These are phyloP conservation scores for Pogonophryne albipinna DNA, from an alignment of 2,797 vertebrate genomes.

Conservation along the genomic window DNA sequence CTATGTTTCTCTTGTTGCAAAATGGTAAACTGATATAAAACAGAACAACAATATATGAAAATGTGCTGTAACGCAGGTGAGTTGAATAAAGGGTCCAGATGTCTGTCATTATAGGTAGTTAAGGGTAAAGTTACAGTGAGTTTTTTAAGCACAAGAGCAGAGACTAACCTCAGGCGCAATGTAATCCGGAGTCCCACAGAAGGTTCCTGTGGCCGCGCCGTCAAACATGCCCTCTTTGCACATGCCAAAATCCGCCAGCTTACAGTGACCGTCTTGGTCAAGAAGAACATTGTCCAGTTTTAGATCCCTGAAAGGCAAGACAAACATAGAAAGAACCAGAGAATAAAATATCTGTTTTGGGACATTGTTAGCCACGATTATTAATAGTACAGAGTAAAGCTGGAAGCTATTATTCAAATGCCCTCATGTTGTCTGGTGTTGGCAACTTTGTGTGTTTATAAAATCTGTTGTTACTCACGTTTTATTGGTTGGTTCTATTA, in stretches of 20 bases:
- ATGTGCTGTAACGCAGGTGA: background rate
- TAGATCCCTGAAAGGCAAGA: conserved; percentile 87
- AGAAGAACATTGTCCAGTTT: conserved; percentile 97
- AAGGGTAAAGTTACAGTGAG: background rate
- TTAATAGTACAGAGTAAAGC: background rate
- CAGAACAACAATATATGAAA: background rate
- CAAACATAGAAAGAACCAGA: conserved; percentile 19
- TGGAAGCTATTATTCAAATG: background rate
- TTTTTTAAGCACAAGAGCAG: background rate
- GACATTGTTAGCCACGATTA: background rate
- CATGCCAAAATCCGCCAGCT: conserved; percentile 99
- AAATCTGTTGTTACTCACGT: no score
- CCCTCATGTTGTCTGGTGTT: no score
- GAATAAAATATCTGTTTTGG: background rate
- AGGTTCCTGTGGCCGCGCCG: conserved; percentile 92
- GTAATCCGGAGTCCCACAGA: conserved; percentile 98
- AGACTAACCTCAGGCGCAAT: conserved; percentile 95
- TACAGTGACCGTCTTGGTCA: conserved; percentile 97
- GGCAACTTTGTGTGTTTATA: no score
- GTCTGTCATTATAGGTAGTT: background rate
- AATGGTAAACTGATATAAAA: background rate
- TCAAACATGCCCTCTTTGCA: conserved; percentile 96
- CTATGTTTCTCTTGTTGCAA: conserved; percentile 12
- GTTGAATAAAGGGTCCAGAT: background rate
- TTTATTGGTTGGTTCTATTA: no score